Conservation (phyloP, 2,797 vertebrate genomes). For the Rhinella marina region DNA sequence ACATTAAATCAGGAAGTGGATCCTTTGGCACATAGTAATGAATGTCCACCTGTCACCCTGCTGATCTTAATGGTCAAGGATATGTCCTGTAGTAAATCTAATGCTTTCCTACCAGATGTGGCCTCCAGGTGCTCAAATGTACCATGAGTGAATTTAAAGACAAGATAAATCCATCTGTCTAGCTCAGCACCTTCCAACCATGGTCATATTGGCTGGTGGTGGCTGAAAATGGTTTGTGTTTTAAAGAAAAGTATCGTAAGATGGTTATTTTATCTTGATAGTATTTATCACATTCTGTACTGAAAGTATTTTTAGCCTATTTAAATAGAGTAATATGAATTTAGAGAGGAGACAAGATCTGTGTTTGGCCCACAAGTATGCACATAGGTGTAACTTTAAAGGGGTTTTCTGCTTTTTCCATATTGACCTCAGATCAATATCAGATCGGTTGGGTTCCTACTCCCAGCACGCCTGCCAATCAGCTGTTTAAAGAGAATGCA, state of each 20-base stretch:
- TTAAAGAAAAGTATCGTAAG: not conserved
- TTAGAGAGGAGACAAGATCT: too few species aligned
- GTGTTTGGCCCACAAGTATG: too few species aligned
- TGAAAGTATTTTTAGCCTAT: not conserved
- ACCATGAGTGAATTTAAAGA: not conserved
- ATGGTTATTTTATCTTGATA: not conserved
- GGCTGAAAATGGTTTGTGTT: not conserved
- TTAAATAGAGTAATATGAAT: too few species aligned
- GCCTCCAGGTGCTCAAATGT: not conserved
- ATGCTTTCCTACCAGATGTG: not conserved
- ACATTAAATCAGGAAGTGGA: not conserved
- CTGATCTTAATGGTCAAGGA: not conserved
- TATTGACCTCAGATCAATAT: too few species aligned
- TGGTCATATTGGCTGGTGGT: not conserved
- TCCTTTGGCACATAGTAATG: not conserved
- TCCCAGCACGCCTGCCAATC: too few species aligned
- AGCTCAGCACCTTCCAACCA: not conserved
- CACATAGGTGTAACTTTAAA: too few species aligned
- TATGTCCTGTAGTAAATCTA: slow-evolving; percentile 3
- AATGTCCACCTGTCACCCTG: not conserved
- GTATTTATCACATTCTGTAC: not conserved
- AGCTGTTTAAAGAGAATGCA: too few species aligned
- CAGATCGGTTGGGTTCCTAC: too few species aligned
- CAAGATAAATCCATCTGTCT: not conserved
- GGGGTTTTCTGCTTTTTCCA: too few species aligned